These are phyloP conservation scores for Microcebus tavaratra DNA, from an alignment of 2,113 vertebrate species.

Conservation along the genomic window DNA sequence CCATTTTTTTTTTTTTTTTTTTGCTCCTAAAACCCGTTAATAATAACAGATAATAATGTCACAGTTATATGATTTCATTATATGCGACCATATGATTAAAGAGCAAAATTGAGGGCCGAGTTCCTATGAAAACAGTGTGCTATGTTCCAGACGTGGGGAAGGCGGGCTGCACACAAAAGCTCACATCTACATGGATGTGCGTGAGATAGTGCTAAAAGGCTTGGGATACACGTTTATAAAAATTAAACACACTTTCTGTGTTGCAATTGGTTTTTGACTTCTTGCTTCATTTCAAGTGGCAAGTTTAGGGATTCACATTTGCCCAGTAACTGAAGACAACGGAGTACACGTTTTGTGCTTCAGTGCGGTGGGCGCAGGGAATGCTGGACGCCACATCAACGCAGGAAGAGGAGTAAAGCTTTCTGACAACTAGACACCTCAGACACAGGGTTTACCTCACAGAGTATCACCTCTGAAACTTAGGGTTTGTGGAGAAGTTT, in stretches of 20 bases:
- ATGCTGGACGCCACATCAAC: neutral
- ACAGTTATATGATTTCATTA: neutral
- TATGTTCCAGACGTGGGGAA: neutral
- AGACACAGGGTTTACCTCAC: neutral
- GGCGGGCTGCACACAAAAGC: neutral
- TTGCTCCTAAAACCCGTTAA: neutral
- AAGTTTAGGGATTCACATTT: neutral
- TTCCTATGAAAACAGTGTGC: neutral
- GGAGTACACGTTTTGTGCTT: neutral
- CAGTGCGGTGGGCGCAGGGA: too few species aligned
- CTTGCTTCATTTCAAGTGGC: neutral
- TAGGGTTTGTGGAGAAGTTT: neutral
- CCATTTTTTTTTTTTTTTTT: too few species aligned
- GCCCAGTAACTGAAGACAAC: neutral
- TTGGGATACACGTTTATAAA: neutral
- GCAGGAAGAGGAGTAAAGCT: neutral
- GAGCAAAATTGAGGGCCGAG: rapidly evolving
- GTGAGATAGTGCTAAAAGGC: neutral
- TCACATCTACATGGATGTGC: neutral
- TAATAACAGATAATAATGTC: neutral
- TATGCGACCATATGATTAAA: neutral
- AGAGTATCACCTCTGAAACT: neutral
- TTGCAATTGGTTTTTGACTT: neutral
- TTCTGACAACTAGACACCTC: neutral
- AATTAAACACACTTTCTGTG: neutral